A percentile compares a stretch with the other conserved stretches of the same genome.
Conservation (phyloP, 1,140 invertebrate species). For the Mya arenaria region DNA sequence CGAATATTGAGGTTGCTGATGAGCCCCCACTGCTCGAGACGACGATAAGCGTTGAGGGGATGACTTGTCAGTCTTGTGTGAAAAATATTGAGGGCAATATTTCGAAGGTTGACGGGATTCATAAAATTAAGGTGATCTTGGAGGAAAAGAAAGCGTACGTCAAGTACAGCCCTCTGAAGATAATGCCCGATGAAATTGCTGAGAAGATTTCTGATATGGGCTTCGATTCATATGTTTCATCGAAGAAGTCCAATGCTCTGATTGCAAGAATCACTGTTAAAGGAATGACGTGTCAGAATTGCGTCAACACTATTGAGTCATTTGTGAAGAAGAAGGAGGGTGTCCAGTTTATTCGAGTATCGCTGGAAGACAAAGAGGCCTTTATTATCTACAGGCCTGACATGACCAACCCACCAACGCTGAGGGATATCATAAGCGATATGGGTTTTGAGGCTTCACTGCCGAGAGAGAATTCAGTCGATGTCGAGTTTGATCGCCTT, state of each 20-base stretch:
- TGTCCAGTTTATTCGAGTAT: constrained; percentile 75
- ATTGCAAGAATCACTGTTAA: constrained; percentile 66
- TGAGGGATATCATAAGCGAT: constrained; percentile 76
- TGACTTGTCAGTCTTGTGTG: constrained; percentile 81
- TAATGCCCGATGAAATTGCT: constrained; percentile 64
- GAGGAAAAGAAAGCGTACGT: constrained; percentile 73
- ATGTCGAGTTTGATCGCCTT: constrained; percentile 57
- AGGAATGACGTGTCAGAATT: constrained; percentile 82
- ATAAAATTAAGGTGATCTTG: constrained; percentile 82
- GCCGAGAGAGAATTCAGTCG: constrained; percentile 53
- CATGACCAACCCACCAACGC: constrained; percentile 60
- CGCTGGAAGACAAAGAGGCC: constrained; percentile 72
- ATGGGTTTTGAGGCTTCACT: constrained; percentile 79
- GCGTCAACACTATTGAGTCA: constrained; percentile 80
- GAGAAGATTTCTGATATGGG: constrained; percentile 80
- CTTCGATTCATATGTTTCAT: constrained; percentile 71
- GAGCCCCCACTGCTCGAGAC: constrained; percentile 24
- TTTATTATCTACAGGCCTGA: constrained; percentile 73
- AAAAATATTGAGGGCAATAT: constrained; percentile 77
- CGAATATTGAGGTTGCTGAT: constrained; percentile 27
- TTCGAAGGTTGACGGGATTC: constrained; percentile 69
- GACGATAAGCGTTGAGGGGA: constrained; percentile 65
- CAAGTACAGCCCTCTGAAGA: constrained; percentile 68
- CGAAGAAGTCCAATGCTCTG: constrained; percentile 41
- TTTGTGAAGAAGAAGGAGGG: constrained; percentile 70